phyloP scores from a whole-genome alignment of 2,888 invertebrate species.

The Diadromus collaris region DNA sequence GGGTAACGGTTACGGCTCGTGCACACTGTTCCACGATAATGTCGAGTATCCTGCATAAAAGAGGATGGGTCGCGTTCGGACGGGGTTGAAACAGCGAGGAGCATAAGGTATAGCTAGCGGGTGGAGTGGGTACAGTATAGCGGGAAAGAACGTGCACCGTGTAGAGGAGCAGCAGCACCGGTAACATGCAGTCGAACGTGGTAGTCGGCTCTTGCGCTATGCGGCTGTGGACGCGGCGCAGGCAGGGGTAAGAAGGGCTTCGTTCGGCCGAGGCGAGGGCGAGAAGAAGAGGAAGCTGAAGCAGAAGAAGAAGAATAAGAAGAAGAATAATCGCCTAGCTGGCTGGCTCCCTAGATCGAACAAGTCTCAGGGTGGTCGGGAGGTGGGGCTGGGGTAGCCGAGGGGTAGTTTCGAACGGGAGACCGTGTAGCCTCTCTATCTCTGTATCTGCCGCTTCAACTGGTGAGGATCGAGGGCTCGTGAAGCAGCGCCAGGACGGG shows the following conservation, averaged over 20 bases:
- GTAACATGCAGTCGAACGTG: slow-evolving; percentile 11
- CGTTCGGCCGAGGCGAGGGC: slow-evolving; percentile 31
- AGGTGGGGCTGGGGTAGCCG: slow-evolving; percentile 53
- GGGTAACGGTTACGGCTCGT: slow-evolving; percentile 45
- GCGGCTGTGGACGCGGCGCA: slow-evolving; percentile 13
- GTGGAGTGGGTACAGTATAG: not conserved
- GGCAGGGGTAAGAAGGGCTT: slow-evolving; percentile 6
- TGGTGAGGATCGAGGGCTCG: slow-evolving; percentile 49
- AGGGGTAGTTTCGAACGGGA: slow-evolving; percentile 34
- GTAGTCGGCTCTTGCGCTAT: slow-evolving; percentile 23
- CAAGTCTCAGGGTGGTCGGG: too few relatives aligned
- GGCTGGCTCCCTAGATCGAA: slow-evolving; percentile 52
- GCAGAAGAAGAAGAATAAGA: slow-evolving; percentile 27
- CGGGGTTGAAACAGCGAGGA: slow-evolving; percentile 13
- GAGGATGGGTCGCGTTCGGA: slow-evolving; percentile 39
- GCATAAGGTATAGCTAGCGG: slow-evolving; percentile 4
- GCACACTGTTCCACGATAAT: slow-evolving; percentile 65
- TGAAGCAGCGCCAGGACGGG: slow-evolving; percentile 41
- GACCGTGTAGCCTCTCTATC: slow-evolving; percentile 24
- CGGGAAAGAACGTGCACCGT: slow-evolving; percentile 9
- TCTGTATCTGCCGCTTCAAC: slow-evolving; percentile 39
- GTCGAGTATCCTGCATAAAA: slow-evolving; percentile 64
- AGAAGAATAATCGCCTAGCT: slow-evolving; percentile 23
- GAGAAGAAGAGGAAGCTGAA: slow-evolving; percentile 9
- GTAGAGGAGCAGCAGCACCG: not conserved